Evolutionary conservation across 2,797 vertebrate genomes (phyloP), one percentile per base, ranked within the genome.

Genomic region (Anisognathus igniventris): DNA sequence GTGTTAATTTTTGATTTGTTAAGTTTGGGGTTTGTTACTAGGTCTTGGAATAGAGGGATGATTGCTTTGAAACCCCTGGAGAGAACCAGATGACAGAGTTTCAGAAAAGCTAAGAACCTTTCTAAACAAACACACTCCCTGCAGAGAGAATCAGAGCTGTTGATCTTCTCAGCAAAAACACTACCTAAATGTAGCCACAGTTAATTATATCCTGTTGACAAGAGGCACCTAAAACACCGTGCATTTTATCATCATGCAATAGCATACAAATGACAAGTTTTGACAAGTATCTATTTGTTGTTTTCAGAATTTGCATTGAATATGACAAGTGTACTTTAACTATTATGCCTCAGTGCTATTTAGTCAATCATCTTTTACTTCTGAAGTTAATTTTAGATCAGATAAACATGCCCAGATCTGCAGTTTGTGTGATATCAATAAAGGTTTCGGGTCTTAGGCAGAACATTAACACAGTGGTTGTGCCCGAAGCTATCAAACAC

Each of bases 221-320:
- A 83, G 80, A 95, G 18, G 28, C 62, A 86, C 91, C 91, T 83
- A 88, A 97, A 97, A 61, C 93, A 95, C 67, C 11, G 9, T 76
- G 56, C 5, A 19, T 92, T 75, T 83, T 96, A 88, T 95, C 92
- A 95, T 91, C 86, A 50, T 56, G 84, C 48, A 91, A 37, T 79
- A 45, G 60, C 22, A 81, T 68, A 88, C 14, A 96, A 92, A 88
- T 93, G 93, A 91, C 93, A 94, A 64, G n/a, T 97, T 95, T 93
- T 97, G 97, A 97, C 96, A 97, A 93, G 76, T 50, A 90, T 92
- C 72, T 96, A 90, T 96, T 95, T 95, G 88, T 77, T 96, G 65
- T 92, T 97, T 95, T 88, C 44, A 86, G 53, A 92, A 91, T 95
- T 91, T 93, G 39, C 89, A 91, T 74, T 50, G 28, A 75, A 39